A percentile compares a stretch with the other conserved stretches of the same genome.
These are phyloP conservation scores for Nyctereutes procyonoides DNA, from an alignment of 2,113 vertebrate species.

Conservation along the genomic window DNA sequence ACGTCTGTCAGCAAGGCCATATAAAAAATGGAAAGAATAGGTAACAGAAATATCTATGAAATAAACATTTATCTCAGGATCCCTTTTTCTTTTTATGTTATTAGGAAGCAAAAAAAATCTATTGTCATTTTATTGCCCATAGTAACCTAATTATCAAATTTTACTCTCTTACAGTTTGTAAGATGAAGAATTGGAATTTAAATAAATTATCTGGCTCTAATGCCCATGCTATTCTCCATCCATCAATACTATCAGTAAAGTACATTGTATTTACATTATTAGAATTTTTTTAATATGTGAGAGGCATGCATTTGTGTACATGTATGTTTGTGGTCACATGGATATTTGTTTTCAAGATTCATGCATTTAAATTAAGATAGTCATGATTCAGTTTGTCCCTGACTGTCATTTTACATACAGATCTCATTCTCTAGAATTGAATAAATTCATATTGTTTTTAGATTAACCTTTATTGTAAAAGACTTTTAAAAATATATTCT, in stretches of 20 bases:
- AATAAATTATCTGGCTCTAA: background rate
- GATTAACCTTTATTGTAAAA: background rate
- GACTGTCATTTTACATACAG: background rate
- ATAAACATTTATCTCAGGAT: background rate
- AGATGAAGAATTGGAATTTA: background rate
- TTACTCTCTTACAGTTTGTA: background rate
- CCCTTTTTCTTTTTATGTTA: background rate
- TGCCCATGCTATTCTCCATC: background rate
- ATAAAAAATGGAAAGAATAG: background rate
- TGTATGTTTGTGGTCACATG: background rate
- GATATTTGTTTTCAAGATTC: slow-evolving; percentile 7
- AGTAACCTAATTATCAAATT: background rate
- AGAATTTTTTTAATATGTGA: background rate
- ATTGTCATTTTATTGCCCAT: background rate
- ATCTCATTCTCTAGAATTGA: background rate
- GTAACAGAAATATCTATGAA: background rate
- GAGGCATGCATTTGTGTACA: background rate
- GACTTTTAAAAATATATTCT: background rate
- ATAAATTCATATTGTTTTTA: background rate
- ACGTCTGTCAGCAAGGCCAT: background rate
- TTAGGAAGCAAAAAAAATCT: background rate
- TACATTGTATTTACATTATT: background rate
- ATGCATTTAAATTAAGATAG: background rate
- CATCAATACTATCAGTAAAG: background rate
- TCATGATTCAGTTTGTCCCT: background rate